Percentiles rank a stretch among this genome's conserved stretches.
Evolutionary conservation across 2,113 vertebrate genomes (phyloP).

Genomic region (Lepidothrix coronata): DNA sequence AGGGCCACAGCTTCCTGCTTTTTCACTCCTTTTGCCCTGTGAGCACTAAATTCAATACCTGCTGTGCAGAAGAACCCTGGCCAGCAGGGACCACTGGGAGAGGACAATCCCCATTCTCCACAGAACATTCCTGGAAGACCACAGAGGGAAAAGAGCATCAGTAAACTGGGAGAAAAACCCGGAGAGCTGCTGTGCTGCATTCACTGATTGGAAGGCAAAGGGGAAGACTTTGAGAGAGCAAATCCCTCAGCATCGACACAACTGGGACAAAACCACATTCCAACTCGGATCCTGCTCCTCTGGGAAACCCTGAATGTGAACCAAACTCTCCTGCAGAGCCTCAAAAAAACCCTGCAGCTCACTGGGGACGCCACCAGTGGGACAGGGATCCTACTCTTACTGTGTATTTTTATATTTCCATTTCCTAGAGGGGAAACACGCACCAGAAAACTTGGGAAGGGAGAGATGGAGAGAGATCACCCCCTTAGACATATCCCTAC

Average conservation of each 20-base stretch:
- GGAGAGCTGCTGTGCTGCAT: neutral
- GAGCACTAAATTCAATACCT: slow-evolving; percentile 53
- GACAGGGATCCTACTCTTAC: neutral
- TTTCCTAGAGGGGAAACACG: neutral
- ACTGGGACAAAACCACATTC: neutral
- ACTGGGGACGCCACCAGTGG: neutral
- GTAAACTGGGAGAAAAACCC: neutral
- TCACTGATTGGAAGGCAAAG: neutral
- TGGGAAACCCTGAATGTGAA: neutral
- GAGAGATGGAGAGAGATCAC: neutral
- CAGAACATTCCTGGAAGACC: slow-evolving; percentile 77
- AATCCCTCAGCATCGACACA: neutral
- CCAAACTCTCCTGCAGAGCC: neutral
- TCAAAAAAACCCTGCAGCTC: neutral
- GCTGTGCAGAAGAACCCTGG: slow-evolving; percentile 81
- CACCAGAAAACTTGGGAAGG: neutral
- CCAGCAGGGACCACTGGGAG: slow-evolving; percentile 80
- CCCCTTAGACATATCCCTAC: neutral
- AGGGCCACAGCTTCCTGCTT: neutral
- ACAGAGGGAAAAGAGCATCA: neutral
- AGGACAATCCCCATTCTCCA: slow-evolving; percentile 81
- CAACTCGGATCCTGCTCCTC: neutral
- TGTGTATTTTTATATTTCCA: neutral
- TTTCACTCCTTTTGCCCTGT: neutral
- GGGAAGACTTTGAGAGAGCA: neutral